Conservation (phyloP, 1,140 invertebrate genomes). For the silkworm (Bombyx mori) region ASM3026992v2 NC_085123.1:12517001-12517500, state of each 20-base stretch:
- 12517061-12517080: no score
- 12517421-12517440: conserved; percentile 55
- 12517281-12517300: conserved; percentile 52
- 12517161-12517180: no score
- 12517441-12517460: conserved; percentile 56
- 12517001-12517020: no score
- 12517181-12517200: neutral
- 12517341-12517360: conserved; percentile 75
- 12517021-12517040: no score
- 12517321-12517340: conserved; percentile 65
- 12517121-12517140: no score
- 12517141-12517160: no score
- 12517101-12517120: no score
- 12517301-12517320: conserved; percentile 48
- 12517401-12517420: conserved; percentile 70
- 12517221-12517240: neutral
- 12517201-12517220: neutral
- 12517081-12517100: no score
- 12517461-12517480: no score
- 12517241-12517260: neutral
- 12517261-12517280: conserved; percentile 22
- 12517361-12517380: conserved; percentile 72
- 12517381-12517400: conserved; percentile 76
- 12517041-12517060: no score
- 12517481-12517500: neutral